Percentiles rank a stretch among this genome's conserved stretches.
Evolutionary conservation across 2,797 vertebrate genomes (phyloP).

Genomic region (Micropoecilia bifurca): DNA sequence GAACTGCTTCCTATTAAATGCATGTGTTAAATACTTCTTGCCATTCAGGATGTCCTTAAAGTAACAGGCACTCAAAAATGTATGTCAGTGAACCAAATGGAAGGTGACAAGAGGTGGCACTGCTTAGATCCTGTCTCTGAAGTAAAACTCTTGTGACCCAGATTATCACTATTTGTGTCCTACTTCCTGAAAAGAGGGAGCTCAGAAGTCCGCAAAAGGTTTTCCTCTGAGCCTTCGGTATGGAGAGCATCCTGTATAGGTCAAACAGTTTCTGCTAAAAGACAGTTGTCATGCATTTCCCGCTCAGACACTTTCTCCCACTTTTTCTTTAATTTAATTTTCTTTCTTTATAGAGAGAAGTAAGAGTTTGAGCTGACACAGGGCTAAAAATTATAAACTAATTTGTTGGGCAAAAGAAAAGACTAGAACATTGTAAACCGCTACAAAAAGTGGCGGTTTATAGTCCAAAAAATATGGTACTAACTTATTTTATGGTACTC

Average conservation of each 20-base stretch:
- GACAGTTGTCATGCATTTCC: not conserved
- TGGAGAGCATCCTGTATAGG: not conserved
- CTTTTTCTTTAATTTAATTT: not conserved
- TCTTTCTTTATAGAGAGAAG: not conserved
- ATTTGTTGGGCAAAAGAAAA: not conserved
- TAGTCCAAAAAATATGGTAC: too few species aligned
- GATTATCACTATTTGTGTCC: not conserved
- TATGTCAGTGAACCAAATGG: not conserved
- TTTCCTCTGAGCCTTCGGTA: not conserved
- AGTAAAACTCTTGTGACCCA: not conserved
- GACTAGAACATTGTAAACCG: too few species aligned
- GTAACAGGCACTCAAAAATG: not conserved
- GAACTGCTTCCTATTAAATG: not conserved
- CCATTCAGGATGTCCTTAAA: not conserved
- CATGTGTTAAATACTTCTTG: not conserved
- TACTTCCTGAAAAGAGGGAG: not conserved
- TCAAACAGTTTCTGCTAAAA: not conserved
- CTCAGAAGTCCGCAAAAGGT: not conserved
- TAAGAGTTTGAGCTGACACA: not conserved
- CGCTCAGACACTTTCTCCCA: fast-evolving
- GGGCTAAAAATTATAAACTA: not conserved
- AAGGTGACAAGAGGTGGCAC: not conserved
- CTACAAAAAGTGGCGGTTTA: too few species aligned
- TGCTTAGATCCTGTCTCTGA: not conserved
- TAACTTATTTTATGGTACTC: too few species aligned